phyloP scores from a whole-genome alignment of 2,888 invertebrate genomes.

The Osmoderma eremita region DNA sequence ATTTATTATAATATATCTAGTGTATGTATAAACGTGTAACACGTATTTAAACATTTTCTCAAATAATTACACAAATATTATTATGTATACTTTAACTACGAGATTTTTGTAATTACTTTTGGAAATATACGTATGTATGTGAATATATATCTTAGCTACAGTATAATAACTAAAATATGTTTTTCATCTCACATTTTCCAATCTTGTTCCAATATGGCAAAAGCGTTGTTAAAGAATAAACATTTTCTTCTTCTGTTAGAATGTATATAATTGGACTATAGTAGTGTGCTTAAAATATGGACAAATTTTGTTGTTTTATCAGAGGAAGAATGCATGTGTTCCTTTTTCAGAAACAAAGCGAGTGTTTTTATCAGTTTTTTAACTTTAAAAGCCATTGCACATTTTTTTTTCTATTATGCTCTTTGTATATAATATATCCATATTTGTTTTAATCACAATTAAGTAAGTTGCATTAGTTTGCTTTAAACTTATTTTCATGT shows the following conservation, averaged over 20 bases:
- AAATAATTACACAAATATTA: slow-evolving; percentile 40
- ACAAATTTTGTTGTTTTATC: slow-evolving; percentile 38
- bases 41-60: slow-evolving; percentile 36
- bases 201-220: slow-evolving; percentile 37
- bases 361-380: slow-evolving; percentile 26
- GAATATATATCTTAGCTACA: slow-evolving; percentile 30
- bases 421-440: too few relatives aligned
- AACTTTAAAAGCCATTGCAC: slow-evolving; percentile 36
- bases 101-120: slow-evolving; percentile 21
- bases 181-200: slow-evolving; percentile 26
- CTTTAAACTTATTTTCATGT: neutral
- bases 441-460: neutral
- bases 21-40: slow-evolving; percentile 33
- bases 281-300: slow-evolving; percentile 38
- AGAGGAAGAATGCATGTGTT: slow-evolving; percentile 31
- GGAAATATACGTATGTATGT: slow-evolving; percentile 17
- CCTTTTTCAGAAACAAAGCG: slow-evolving; percentile 30
- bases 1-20: slow-evolving; percentile 18
- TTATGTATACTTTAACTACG: slow-evolving; percentile 22
- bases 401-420: neutral
- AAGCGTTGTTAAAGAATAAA: slow-evolving; percentile 41
- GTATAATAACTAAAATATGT: slow-evolving; percentile 41
- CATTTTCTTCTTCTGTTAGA: slow-evolving; percentile 27
- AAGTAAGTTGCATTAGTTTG: neutral
- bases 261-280: slow-evolving; percentile 41